Evolutionary conservation across 2,888 invertebrate genomes (phyloP), one percentile per base, ranked within the genome.

Genomic region (Latheticus oryzae): DNA sequence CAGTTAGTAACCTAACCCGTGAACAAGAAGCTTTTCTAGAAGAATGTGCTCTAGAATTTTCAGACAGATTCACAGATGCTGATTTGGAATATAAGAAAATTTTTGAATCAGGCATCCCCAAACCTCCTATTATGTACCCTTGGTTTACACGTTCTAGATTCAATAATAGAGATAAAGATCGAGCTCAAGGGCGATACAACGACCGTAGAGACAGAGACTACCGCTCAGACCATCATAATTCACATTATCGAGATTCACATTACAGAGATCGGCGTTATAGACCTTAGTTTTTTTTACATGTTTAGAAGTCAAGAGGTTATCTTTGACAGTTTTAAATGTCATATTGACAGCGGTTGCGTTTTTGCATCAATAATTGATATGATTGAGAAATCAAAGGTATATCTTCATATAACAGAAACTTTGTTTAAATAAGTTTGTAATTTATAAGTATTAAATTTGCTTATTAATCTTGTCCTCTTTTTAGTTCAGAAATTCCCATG

Each of bases 41-140:
- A 58, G 76, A 78, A 66, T 80, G 80, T 61, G 70, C 74, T 40
- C 47, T 65, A 8, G 78, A 80, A 58, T 81, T 80, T 71, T 70
- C 75, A 1, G 71, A 79, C 51, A 68, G 80, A 52, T 81, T 73
- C 61, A 78, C 79, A 1, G 75, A 76, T 32, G 66, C 71, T 5
- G 80, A 81, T 63, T 48, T 67, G 28, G 79, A 79, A 30, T 81
- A 76, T 51, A 75, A 75, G 64, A 69, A 73, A 50, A 64, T 76
- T n/a, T 76, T 70, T 35, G 75, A 78, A 24, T 54, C 63, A 2
- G 75, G 71, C 0, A 71, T 77, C 43, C 76, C 75, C 2, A 55
- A 66, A 28, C 80, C 80, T n/a, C 81, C 81, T 4, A 77, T 80
- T 33, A 71, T 80, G 64, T 71, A 65, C 33, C 78, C 78, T 0